A percentile compares a stretch with the other conserved stretches of the same genome.
These are phyloP conservation scores for Caenorhabditis inopinata DNA, from an alignment of 1,140 invertebrate genomes.

Conservation along the genomic window DNA sequence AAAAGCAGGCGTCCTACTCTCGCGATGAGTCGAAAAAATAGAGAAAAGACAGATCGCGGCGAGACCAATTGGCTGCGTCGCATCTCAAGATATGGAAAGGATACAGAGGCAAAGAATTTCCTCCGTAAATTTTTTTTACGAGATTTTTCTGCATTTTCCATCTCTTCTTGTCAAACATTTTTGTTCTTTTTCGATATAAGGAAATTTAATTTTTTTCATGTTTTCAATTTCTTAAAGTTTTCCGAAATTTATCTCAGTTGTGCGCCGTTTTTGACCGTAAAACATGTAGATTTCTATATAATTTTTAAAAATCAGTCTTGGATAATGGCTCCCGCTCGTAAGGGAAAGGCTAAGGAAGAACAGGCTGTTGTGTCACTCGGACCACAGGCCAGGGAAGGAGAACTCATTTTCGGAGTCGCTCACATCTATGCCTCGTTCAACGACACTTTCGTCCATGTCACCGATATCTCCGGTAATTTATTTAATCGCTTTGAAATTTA, in stretches of 20 bases:
- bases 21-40: neutral
- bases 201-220: neutral
- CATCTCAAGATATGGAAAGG: neutral
- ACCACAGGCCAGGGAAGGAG: slow-evolving; percentile 92
- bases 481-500: neutral
- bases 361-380: slow-evolving; percentile 93
- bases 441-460: slow-evolving; percentile 99
- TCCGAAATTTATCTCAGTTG: no score
- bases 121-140: neutral
- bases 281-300: no score
- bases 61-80: slow-evolving; percentile 6
- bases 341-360: slow-evolving; percentile 92
- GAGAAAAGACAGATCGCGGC: neutral
- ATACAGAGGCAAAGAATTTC: neutral
- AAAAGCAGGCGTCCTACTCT: slow-evolving; percentile 5
- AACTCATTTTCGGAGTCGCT: slow-evolving; percentile 96
- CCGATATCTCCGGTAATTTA: slow-evolving; percentile 87
- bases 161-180: neutral
- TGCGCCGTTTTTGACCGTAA: no score
- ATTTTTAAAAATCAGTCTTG: slow-evolving; percentile 14
- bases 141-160: neutral
- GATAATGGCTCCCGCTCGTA: slow-evolving; percentile 84
- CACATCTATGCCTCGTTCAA: slow-evolving; percentile 99
- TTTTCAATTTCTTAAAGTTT: no score
- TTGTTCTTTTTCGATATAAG: neutral